Percentiles rank a stretch among this genome's conserved stretches.
Evolutionary conservation across 2,888 invertebrate species (phyloP).

Genomic region (Drosophila kuntzei): DNA sequence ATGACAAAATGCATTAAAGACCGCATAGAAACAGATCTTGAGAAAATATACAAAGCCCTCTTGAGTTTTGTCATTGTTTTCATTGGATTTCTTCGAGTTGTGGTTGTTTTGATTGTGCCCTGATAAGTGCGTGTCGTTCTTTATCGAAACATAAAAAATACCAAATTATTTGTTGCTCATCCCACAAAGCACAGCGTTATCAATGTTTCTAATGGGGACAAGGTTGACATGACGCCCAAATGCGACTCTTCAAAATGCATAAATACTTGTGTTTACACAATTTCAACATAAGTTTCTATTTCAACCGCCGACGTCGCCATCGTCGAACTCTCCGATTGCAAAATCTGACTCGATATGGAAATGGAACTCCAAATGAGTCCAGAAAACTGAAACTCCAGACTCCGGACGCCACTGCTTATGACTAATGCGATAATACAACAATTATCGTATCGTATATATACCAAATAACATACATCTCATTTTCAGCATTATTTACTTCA

Average conservation of each 20-base stretch:
- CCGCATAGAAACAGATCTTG: not conserved
- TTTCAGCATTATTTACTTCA: not conserved
- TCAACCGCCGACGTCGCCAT: constrained; percentile 14
- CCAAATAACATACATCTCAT: not conserved
- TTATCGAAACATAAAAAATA: constrained; percentile 57
- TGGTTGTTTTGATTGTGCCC: constrained; percentile 65
- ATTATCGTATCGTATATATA: not conserved
- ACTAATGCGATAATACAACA: constrained; percentile 16
- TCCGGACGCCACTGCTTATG: constrained; percentile 41
- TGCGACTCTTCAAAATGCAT: constrained; percentile 47
- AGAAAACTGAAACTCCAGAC: constrained; percentile 51
- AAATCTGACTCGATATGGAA: constrained; percentile 2
- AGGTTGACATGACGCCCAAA: constrained; percentile 64
- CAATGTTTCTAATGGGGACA: constrained; percentile 66
- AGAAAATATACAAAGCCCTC: constrained; percentile 5
- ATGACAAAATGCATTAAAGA: constrained; percentile 56
- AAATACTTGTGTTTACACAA: constrained; percentile 53
- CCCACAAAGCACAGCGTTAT: constrained; percentile 35
- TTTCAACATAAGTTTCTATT: constrained; percentile 14
- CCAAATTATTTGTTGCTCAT: constrained; percentile 54
- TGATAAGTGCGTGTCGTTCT: constrained; percentile 65
- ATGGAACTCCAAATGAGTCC: constrained; percentile 1
- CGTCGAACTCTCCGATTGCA: constrained; percentile 12
- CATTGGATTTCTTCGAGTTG: constrained; percentile 16
- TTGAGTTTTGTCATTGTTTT: constrained; percentile 29